phyloP scores from a whole-genome alignment of 2,888 invertebrate species.

The Drosophila prostipennis region DNA sequence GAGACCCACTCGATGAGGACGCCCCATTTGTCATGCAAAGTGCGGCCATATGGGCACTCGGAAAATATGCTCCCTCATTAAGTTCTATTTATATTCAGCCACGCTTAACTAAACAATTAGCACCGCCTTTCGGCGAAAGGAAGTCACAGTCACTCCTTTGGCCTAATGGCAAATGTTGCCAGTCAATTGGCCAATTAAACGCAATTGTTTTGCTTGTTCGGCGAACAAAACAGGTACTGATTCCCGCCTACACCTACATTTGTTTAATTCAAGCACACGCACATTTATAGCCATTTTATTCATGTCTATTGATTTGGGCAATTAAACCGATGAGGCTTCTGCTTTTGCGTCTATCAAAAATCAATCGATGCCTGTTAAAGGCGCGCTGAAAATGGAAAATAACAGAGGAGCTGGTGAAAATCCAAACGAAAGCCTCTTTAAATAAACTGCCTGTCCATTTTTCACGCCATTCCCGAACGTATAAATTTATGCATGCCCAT shows the following conservation, averaged over 20 bases:
- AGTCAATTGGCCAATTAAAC: slow-evolving; percentile 52
- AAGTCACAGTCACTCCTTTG: not conserved
- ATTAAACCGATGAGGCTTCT: slow-evolving; percentile 17
- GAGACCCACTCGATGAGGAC: slow-evolving; percentile 1
- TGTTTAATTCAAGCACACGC: slow-evolving; percentile 7
- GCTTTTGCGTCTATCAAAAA: slow-evolving; percentile 37
- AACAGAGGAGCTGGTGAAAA: slow-evolving; percentile 23
- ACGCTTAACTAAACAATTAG: slow-evolving; percentile 44
- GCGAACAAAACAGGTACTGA: slow-evolving; percentile 26
- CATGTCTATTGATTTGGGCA: slow-evolving; percentile 55
- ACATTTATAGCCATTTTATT: slow-evolving; percentile 45
- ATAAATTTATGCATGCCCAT: slow-evolving; percentile 72
- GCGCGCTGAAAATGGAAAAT: slow-evolving; percentile 14
- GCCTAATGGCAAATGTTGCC: slow-evolving; percentile 33
- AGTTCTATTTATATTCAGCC: slow-evolving; percentile 27
- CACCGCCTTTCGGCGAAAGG: not conserved
- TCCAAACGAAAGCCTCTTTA: slow-evolving; percentile 21
- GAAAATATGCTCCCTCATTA: slow-evolving; percentile 27
- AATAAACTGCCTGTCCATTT: slow-evolving; percentile 38
- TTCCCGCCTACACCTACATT: slow-evolving; percentile 3
- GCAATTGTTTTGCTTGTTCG: slow-evolving; percentile 45
- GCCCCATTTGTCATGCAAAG: slow-evolving; percentile 52
- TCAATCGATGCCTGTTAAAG: slow-evolving; percentile 52
- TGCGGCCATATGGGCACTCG: slow-evolving; percentile 45
- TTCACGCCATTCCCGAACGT: slow-evolving; percentile 58